Conservation (phyloP, 2,113 vertebrate species). For the Antechinus flavipes region DNA sequence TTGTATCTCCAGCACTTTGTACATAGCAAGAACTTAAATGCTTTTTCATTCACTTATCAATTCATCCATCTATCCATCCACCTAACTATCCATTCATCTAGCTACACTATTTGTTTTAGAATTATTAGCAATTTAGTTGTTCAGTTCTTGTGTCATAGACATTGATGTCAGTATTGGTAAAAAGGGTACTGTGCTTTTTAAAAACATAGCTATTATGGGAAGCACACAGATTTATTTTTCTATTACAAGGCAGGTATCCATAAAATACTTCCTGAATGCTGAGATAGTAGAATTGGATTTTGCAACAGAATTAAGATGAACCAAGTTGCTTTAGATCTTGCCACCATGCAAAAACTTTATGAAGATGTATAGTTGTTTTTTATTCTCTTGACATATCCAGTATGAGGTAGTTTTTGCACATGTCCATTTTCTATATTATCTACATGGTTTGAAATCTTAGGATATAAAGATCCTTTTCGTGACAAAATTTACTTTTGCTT, state of each 20-base stretch:
- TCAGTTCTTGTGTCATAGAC: not conserved
- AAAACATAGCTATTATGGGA: not conserved
- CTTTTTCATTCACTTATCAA: not conserved
- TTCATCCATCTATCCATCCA: not conserved
- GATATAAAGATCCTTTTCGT: not conserved
- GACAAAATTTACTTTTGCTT: not conserved
- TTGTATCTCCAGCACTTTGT: not conserved
- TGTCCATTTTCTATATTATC: not conserved
- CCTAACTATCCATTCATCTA: not conserved
- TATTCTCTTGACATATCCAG: not conserved
- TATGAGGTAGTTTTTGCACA: not conserved
- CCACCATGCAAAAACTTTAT: not conserved
- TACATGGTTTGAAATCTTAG: not conserved
- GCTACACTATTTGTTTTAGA: not conserved
- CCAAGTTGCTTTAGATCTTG: not conserved
- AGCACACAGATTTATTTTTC: not conserved
- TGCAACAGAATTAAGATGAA: not conserved
- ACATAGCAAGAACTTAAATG: not conserved
- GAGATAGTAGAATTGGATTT: not conserved
- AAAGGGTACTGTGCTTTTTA: not conserved
- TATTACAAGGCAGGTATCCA: not conserved
- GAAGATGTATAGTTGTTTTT: not conserved
- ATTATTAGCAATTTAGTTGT: not conserved
- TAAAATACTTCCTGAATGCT: not conserved
- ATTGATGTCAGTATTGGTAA: not conserved